Evolutionary conservation across 92 coral and sea anemone species (phyloP), one percentile per base, ranked within the genome.

Genomic region (Porites divaricata): DNA sequence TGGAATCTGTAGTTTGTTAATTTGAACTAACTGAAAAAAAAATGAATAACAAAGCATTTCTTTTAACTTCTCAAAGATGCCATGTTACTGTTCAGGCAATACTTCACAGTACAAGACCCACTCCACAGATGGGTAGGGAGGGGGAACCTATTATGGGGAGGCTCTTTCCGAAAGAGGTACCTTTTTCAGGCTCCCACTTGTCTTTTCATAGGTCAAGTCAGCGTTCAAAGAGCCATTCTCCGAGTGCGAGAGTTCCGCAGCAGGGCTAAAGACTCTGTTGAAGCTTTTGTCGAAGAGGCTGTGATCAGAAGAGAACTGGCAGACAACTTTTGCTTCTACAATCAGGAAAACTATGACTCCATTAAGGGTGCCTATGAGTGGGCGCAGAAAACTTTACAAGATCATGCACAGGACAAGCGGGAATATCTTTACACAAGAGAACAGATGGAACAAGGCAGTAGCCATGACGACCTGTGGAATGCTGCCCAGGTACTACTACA

Each of bases 381-480:
- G 97, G 97, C 97, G 10, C 72, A 83, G 89, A 88, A 91, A 81
- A 93, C 97, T 5, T 74, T 93, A 24, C 54, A 79, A 15, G 93
- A 88, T 19, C 97, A 93, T 75, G 87, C 89, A 2, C 76, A 58
- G n/a, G 97, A 93, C 51, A 79, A 91, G 64, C 71, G 97, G 25
- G 95, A 91, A 72, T 85, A 85, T 70, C 50, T 93, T 65, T 93
- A 91, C 80, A 86, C 89, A 2, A 77, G 84, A 74, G 93, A 88
- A 83, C 72, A 89, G 52, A 70, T 93, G 65, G 97, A 93, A 85
- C 72, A 83, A 20, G 92, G 95, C 17, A 67, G 83, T 66, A 93
- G 93, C 6, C 91, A 91, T 75, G 97, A 93, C 24, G 90, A 91
- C 79, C 84, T 91, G 49, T 93, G 97, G 97, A 93, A 93, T 82